These are phyloP conservation scores for Sinocyclocheilus maitianheensis DNA, from an alignment of 2,113 vertebrate genomes.

Conservation along the genomic window DNA sequence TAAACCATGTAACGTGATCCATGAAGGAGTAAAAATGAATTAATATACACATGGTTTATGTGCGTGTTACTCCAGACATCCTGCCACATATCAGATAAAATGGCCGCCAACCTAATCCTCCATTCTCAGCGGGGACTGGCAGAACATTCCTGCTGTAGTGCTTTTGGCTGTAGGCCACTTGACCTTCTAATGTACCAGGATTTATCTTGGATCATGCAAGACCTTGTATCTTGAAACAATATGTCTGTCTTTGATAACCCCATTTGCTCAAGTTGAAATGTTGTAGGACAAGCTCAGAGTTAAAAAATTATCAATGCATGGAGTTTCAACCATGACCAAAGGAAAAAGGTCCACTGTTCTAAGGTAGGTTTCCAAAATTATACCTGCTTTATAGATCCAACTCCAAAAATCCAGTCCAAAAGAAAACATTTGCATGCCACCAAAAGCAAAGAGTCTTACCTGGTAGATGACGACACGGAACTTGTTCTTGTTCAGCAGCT, in stretches of 20 bases:
- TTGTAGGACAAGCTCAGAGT: background rate
- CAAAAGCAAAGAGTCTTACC: slow-evolving; percentile 74
- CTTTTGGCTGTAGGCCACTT: slow-evolving; percentile 60
- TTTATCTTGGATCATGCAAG: slow-evolving; percentile 70
- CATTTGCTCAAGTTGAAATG: slow-evolving; percentile 55
- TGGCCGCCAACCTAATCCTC: slow-evolving; percentile 7
- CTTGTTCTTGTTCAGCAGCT: slow-evolving; percentile 95
- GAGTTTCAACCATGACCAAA: background rate
- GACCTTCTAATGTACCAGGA: slow-evolving; percentile 72
- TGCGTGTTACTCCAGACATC: background rate
- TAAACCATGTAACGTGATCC: too few relatives aligned
- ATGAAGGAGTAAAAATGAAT: too few relatives aligned
- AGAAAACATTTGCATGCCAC: background rate
- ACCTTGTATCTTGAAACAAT: slow-evolving; percentile 74
- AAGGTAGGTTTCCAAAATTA: background rate
- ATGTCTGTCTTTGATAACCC: slow-evolving; percentile 54
- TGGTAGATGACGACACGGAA: slow-evolving; percentile 97
- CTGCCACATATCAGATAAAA: slow-evolving; percentile 23
- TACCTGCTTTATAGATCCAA: background rate
- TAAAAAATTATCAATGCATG: background rate
- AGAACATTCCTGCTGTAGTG: slow-evolving; percentile 61
- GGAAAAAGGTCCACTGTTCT: background rate
- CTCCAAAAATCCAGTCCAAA: background rate
- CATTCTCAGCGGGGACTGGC: slow-evolving; percentile 51
- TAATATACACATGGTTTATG: slow-evolving; percentile 12